Evolutionary conservation across 2,888 invertebrate genomes (phyloP), one percentile per base, ranked within the genome.

Genomic region (Choreutis nemorana): DNA sequence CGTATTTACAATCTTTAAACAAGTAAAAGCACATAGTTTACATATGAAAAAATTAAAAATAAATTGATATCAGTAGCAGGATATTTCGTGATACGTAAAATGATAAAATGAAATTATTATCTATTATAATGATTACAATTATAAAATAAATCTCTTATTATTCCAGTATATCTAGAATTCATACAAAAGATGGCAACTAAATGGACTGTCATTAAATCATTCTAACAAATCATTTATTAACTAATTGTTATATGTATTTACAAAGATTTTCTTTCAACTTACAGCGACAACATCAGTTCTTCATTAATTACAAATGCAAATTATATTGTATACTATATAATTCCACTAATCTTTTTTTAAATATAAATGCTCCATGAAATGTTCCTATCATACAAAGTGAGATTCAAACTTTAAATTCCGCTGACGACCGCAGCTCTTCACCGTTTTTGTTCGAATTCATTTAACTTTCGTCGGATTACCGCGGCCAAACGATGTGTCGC

Each of bases 1-100:
- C 77, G 59, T 80, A 80, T 80, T 75, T 80, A 80, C 80, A 80
- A 62, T 70, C 55, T 65, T 77, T 72, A 65, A 73, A 72, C 66
- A 64, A 75, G 62, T 73, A 75, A 73, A 77, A 77, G 77, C 75
- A 75, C 72, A 70, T 71, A 68, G 63, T 75, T 67, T 71, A 70
- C 57, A 68, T 61, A 66, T 58, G 57, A 54, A 54, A 59, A 60
- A 61, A 36, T 59, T 51, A 55, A 48, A 37, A 25, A 34, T 23
- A 23, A 13, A 14, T 29, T 23, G 23, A 9, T 58, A 55, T 50
- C 55, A 55, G 51, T 48, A 57, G 58, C 56, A 47, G 55, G 51
- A 56, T 54, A 53, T 55, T 47, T 58, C 51, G 41, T 58, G 50
- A 63, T 57, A 61, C 48, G 47, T 58, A 59, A 59, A 57, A 59